phyloP scores from a whole-genome alignment of 2,797 vertebrate genomes.

The Argentina silus region DNA sequence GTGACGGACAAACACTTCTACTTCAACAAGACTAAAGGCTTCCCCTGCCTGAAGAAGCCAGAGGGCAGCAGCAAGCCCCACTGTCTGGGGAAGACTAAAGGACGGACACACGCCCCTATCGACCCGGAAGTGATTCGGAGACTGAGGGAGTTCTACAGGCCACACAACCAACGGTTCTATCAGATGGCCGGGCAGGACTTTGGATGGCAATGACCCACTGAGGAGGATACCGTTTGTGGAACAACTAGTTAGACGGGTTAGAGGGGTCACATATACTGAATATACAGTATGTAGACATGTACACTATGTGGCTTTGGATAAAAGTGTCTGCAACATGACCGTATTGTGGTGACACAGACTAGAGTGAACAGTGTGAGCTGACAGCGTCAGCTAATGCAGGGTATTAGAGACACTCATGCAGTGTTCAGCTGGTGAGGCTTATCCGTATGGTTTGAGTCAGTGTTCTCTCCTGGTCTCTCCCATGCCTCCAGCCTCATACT shows the following conservation, averaged over 20 bases:
- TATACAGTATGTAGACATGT: no score
- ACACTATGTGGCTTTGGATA: no score
- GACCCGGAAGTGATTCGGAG: slow-evolving; percentile 71
- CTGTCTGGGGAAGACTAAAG: slow-evolving; percentile 84
- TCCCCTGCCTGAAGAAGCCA: slow-evolving; percentile 84
- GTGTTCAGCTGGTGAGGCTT: neutral
- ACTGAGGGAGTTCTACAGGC: slow-evolving; percentile 82
- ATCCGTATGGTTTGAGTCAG: neutral
- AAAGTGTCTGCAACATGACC: no score
- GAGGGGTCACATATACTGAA: no score
- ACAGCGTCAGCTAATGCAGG: neutral
- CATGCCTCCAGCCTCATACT: neutral
- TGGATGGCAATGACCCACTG: slow-evolving; percentile 77
- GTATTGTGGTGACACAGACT: neutral
- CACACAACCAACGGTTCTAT: slow-evolving; percentile 81
- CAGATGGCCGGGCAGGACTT: slow-evolving; percentile 82
- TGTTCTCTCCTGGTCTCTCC: neutral
- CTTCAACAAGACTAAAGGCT: slow-evolving; percentile 86
- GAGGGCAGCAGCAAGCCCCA: slow-evolving; percentile 84
- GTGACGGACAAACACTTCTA: slow-evolving; percentile 86
- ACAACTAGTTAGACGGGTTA: no score
- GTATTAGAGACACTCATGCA: neutral
- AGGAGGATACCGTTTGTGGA: no score
- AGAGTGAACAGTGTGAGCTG: neutral
- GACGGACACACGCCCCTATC: slow-evolving; percentile 77